Evolutionary conservation across 2,888 invertebrate species (phyloP).

Genomic region (Cheilosia pagana): DNA sequence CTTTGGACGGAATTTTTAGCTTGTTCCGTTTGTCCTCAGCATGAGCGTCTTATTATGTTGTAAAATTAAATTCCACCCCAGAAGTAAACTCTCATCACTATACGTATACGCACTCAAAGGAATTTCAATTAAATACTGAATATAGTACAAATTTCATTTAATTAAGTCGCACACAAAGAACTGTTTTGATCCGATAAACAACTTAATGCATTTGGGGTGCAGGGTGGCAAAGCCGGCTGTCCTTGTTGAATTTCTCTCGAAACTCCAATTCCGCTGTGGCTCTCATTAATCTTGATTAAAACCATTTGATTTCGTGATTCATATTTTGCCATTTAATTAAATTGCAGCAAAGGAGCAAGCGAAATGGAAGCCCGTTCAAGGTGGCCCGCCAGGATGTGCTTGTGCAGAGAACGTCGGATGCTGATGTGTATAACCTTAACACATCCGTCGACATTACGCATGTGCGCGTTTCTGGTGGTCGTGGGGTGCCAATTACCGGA

Average conservation of each 20-base stretch:
- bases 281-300: constrained; percentile 34
- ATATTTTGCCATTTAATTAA: constrained; percentile 56
- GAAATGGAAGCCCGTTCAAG: neutral
- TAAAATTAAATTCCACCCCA: constrained; percentile 17
- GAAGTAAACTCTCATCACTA: neutral
- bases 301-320: constrained; percentile 49
- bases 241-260: neutral
- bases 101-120: neutral
- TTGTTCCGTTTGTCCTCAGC: neutral
- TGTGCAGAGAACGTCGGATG: constrained; percentile 25
- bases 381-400: constrained; percentile 19
- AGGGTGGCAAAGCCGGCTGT: neutral
- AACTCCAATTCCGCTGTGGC: neutral
- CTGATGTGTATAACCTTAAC: constrained; percentile 24
- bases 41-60: constrained; percentile 3
- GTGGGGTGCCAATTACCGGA: constrained; percentile 7
- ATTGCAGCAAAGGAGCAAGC: constrained; percentile 4
- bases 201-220: constrained; percentile 20
- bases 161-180: constrained; percentile 24
- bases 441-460: constrained; percentile 42
- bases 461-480: constrained; percentile 18
- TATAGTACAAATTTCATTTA: constrained; percentile 1
- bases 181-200: constrained; percentile 17
- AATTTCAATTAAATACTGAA: constrained; percentile 37
- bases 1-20: neutral